Evolutionary conservation across 2,113 vertebrate species (phyloP).

Genomic region (Zosterops japonicus): DNA sequence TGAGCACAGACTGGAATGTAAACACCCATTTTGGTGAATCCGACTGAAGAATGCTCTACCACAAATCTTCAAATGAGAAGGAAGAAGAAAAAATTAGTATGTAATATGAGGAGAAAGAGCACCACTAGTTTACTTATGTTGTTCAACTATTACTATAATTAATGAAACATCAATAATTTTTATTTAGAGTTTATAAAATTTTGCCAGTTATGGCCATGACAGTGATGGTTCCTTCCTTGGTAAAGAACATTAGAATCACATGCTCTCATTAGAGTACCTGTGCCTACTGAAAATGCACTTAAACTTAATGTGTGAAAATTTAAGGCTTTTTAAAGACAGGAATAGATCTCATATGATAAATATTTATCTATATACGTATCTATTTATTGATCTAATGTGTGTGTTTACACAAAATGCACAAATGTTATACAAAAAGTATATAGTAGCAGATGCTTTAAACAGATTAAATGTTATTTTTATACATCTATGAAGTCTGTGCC

Average conservation of each 20-base stretch:
- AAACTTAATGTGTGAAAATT: background rate
- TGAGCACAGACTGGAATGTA: background rate
- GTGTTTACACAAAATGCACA: constrained; percentile 64
- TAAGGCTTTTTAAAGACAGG: background rate
- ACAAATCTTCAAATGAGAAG: background rate
- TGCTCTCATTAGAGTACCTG: background rate
- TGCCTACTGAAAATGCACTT: background rate
- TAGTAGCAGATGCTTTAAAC: constrained; percentile 71
- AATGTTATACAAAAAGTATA: constrained; percentile 61
- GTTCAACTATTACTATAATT: background rate
- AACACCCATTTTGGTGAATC: background rate
- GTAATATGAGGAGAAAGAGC: rapidly evolving
- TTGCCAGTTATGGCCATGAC: background rate
- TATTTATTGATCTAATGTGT: constrained; percentile 64
- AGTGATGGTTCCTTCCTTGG: background rate
- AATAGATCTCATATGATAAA: constrained; percentile 39
- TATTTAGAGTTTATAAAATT: background rate
- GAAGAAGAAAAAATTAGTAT: background rate
- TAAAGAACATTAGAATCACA: background rate
- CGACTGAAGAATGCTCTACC: background rate
- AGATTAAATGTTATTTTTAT: constrained; percentile 77
- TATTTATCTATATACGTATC: constrained; percentile 54
- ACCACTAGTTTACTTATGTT: background rate
- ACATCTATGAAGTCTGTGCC: constrained; percentile 72
- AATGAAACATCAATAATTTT: background rate